Evolutionary conservation across 1,140 invertebrate species (phyloP).

Genomic region (Platyscapa corneri): DNA sequence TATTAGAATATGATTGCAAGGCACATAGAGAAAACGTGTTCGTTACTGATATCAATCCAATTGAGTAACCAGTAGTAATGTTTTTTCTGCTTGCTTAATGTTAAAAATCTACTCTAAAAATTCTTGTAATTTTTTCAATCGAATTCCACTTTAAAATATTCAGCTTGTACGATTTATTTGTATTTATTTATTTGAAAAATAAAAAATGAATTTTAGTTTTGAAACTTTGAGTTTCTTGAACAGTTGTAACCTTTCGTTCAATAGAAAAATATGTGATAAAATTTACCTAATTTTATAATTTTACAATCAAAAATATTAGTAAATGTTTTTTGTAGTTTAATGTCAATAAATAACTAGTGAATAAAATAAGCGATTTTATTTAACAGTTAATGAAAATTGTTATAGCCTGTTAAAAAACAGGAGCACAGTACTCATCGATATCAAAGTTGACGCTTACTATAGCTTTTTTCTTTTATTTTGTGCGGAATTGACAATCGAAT

Average conservation of each 20-base stretch:
- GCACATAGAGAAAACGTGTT: neutral
- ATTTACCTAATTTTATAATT: too few species aligned
- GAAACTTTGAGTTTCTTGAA: neutral
- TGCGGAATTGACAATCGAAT: slow-evolving; percentile 24
- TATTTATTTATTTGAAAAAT: neutral
- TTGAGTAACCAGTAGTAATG: neutral
- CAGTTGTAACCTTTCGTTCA: neutral
- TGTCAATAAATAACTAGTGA: neutral
- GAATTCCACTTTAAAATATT: slow-evolving; percentile 23
- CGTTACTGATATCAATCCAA: neutral
- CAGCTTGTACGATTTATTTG: neutral
- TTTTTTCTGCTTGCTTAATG: neutral
- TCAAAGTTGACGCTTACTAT: neutral
- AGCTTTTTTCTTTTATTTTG: slow-evolving; percentile 26
- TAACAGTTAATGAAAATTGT: neutral
- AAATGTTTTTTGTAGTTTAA: neutral
- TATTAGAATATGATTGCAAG: slow-evolving; percentile 1
- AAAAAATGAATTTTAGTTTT: neutral
- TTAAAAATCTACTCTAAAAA: neutral
- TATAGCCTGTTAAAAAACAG: neutral
- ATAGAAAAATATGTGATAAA: neutral
- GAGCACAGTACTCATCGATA: neutral
- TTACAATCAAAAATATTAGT: too few species aligned
- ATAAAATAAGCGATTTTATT: neutral
- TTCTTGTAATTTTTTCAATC: neutral